Evolutionary conservation across 2,113 vertebrate genomes (phyloP).

Genomic region (Cynoglossus semilaevis): DNA sequence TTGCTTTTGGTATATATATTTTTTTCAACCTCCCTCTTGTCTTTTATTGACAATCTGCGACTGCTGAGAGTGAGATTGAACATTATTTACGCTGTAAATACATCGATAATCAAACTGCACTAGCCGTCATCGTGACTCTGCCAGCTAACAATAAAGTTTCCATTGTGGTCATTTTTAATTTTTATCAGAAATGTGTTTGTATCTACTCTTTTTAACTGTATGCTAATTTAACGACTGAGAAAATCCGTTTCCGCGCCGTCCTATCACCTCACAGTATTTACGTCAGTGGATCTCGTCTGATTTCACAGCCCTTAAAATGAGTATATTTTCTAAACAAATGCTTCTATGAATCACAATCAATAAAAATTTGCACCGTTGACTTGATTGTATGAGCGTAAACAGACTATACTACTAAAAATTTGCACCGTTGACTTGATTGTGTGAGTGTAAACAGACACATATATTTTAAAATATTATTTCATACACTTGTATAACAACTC

Average conservation of each 20-base stretch:
- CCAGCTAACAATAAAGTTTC: constrained; percentile 60
- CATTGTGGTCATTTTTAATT: constrained; percentile 57
- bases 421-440: too few relatives aligned
- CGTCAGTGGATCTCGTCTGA: constrained; percentile 49
- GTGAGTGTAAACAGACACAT: too few relatives aligned
- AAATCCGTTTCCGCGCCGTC: constrained; percentile 43
- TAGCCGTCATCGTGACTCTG: constrained; percentile 61
- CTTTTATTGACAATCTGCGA: constrained; percentile 72
- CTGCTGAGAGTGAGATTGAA: constrained; percentile 57
- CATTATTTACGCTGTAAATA: constrained; percentile 72
- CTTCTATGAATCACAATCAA: constrained; percentile 70
- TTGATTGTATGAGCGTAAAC: constrained; percentile 6
- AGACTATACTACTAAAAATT: too few relatives aligned
- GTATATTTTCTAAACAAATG: constrained; percentile 75
- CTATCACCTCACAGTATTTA: constrained; percentile 55
- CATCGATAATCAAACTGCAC: constrained; percentile 63
- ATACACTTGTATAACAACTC: too few relatives aligned
- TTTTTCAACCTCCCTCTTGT: constrained; percentile 11
- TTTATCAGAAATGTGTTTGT: constrained; percentile 60
- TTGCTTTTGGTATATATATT: constrained; percentile 43
- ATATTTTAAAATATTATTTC: too few relatives aligned
- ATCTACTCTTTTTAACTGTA: constrained; percentile 53
- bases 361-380: constrained; percentile 60
- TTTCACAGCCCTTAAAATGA: constrained; percentile 63
- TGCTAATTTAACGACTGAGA: constrained; percentile 49